These are phyloP conservation scores for Lysandra coridon DNA, from an alignment of 2,888 invertebrate species.

Conservation along the genomic window DNA sequence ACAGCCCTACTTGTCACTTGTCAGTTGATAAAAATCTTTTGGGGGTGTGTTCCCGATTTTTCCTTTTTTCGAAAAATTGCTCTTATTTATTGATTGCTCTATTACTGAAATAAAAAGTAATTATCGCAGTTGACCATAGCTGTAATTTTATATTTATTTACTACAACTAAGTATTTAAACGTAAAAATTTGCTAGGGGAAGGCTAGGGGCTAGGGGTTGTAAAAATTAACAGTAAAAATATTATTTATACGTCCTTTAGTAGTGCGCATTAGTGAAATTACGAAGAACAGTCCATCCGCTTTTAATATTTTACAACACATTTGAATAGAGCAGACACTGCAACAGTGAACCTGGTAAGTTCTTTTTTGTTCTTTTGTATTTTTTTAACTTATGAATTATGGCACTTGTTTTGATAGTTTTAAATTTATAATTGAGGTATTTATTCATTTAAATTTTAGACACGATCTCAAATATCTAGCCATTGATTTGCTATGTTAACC, in stretches of 20 bases:
- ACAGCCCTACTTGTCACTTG: not conserved
- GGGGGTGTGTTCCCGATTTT: not conserved
- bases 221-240: not conserved
- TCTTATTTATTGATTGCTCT: not conserved
- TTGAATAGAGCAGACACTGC: not conserved
- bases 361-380: not conserved
- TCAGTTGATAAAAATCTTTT: not conserved
- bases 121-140: not conserved
- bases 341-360: slow-evolving; percentile 6
- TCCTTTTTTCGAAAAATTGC: not conserved
- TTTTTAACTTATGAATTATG: too few species aligned
- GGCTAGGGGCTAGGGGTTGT: not conserved
- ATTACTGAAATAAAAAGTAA: not conserved
- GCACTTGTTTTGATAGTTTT: too few species aligned
- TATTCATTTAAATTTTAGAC: too few species aligned
- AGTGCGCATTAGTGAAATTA: not conserved
- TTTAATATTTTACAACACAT: not conserved
- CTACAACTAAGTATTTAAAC: not conserved
- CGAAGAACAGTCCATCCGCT: not conserved
- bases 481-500: too few species aligned
- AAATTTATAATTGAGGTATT: too few species aligned
- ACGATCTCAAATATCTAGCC: too few species aligned
- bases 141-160: not conserved
- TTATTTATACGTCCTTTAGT: not conserved
- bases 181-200: not conserved